Base-by-base conservation (phyloP, 2,113 vertebrate genomes). In the Alectura lathami region DNA sequence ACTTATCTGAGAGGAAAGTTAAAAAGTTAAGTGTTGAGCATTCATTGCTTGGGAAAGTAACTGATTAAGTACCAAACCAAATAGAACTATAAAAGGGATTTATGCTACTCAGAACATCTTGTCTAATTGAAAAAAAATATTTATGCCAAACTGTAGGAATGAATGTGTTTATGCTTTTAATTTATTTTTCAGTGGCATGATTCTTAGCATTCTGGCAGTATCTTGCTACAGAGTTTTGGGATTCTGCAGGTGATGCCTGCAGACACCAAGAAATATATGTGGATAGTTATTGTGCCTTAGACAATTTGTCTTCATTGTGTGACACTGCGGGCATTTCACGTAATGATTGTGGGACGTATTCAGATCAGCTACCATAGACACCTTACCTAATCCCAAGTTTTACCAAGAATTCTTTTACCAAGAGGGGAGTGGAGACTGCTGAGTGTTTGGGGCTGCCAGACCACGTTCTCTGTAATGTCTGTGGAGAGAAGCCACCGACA, bases 21-120 rank as follows among this genome's bases (percentile, higher is more conserved):
- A 92, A 78, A 93, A 96, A 96, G 86, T 97, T 97, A 92, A 96
- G 36, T 92, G 92, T 96, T 91, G 94, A 95, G 90, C 63, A 89
- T 60, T 91, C 75, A 59, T 43, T 70, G 76, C 86, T 88, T 36
- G 40, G 91, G 59, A 85, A 93, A 81, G 48, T 64, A 92, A 74
- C 29, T 32, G 75, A 96, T 96, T 96, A 95, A 96, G 94, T 85
- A 95, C 70, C 79, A 89, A 96, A 96, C 83, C 9, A 77, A 96
- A 91, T 72, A 83, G 32, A 94, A 86, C 83, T 48, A 83, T 95
- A 95, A 93, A 96, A 67, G 24, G 63, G 86, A 97, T 97, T 97
- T 97, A 93, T 92, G 40, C 66, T 51, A 76, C 86, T 92, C 87
- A 85, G 91, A 94, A 90, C 89, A 78, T 69, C 80, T 91, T 76